Percentiles rank a stretch among this genome's conserved stretches.
These are phyloP conservation scores for Seladonia tumulorum DNA, from an alignment of 2,888 invertebrate genomes.

Conservation along the genomic window DNA sequence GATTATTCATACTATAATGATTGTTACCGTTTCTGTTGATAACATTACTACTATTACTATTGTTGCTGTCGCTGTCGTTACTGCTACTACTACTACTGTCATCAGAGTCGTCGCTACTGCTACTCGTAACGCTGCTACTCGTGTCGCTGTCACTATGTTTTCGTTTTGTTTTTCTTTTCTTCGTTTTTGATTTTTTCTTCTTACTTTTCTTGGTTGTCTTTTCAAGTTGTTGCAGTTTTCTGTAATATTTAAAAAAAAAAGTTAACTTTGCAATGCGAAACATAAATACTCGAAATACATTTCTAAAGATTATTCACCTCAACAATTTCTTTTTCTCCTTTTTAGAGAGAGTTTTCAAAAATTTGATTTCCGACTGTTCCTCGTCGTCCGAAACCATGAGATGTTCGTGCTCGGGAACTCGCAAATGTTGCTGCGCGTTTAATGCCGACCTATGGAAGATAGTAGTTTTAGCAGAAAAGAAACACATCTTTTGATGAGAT, in stretches of 20 bases:
- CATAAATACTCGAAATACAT: conserved; percentile 1
- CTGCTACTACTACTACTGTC: neutral
- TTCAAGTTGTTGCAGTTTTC: conserved; percentile 88
- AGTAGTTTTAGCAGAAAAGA: neutral
- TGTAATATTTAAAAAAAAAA: neutral
- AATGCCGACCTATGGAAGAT: conserved; percentile 77
- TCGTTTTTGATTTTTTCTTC: conserved; percentile 66
- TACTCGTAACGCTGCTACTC: conserved; percentile 16
- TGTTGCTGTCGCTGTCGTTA: neutral
- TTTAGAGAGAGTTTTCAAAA: conserved; percentile 92
- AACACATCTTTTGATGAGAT: neutral
- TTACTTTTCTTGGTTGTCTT: conserved; percentile 84
- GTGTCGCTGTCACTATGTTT: conserved; percentile 38
- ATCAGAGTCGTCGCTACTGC: conserved; percentile 7
- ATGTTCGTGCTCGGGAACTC: conserved; percentile 86
- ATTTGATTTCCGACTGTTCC: conserved; percentile 89
- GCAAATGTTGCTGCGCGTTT: conserved; percentile 86
- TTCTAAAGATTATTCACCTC: conserved; percentile 86
- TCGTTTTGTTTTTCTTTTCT: conserved; percentile 55
- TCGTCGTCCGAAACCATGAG: conserved; percentile 84
- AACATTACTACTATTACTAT: conserved; percentile 16
- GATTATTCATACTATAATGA: conserved; percentile 22
- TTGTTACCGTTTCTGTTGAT: conserved; percentile 36
- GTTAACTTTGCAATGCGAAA: neutral
- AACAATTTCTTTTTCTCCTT: conserved; percentile 96